Evolutionary conservation across 2,113 vertebrate species (phyloP).

Genomic region (Camelus bactrianus): DNA sequence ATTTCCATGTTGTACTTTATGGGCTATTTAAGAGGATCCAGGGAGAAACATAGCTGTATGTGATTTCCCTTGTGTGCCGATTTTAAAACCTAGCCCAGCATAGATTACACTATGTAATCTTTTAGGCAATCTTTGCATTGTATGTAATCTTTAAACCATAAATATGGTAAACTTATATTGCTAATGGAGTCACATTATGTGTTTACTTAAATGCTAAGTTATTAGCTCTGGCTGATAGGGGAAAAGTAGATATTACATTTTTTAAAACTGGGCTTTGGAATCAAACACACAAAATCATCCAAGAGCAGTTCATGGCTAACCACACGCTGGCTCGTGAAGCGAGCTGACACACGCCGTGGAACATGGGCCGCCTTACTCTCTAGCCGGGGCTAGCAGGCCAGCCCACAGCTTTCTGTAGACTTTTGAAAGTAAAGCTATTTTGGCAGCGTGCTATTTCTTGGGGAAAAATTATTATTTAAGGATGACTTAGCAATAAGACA

Average conservation of each 20-base stretch:
- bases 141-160: slow-evolving; percentile 26
- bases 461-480: background rate
- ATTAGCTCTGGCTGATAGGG: background rate
- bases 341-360: background rate
- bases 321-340: background rate
- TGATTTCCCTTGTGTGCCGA: background rate
- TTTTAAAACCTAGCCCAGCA: background rate
- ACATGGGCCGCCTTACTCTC: background rate
- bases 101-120: background rate
- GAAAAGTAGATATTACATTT: background rate
- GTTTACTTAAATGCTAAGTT: background rate
- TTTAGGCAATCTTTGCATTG: background rate
- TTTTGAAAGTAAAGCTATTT: background rate
- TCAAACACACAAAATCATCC: background rate
- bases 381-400: background rate
- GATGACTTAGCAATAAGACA: background rate
- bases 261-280: background rate
- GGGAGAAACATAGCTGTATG: background rate
- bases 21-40: background rate
- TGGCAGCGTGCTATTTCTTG: background rate
- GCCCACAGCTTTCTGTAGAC: background rate
- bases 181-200: background rate
- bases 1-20: background rate
- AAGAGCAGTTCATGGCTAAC: background rate
- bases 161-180: background rate